These are phyloP conservation scores for Anthoscopus minutus DNA, from an alignment of 2,113 vertebrate genomes.

Conservation along the genomic window DNA sequence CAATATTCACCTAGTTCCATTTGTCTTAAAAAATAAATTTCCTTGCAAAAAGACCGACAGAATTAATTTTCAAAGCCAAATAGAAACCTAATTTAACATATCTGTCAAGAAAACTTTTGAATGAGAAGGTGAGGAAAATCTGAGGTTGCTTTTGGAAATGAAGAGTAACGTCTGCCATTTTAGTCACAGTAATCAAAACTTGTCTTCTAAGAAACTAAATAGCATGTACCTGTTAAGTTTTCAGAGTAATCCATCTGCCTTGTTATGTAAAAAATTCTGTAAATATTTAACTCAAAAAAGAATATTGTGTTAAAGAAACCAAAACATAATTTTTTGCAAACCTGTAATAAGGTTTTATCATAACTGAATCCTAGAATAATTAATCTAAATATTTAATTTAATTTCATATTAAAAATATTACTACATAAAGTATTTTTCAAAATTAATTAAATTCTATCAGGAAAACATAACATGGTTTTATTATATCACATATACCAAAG, in stretches of 20 bases:
- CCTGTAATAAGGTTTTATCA: not conserved
- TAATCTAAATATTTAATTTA: not conserved
- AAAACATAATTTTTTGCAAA: not conserved
- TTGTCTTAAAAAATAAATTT: not conserved
- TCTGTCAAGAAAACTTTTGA: not conserved
- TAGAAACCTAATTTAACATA: not conserved
- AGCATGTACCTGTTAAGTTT: not conserved
- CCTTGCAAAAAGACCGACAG: not conserved
- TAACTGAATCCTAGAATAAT: not conserved
- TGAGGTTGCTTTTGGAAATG: not conserved
- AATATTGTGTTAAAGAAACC: not conserved
- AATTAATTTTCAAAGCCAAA: not conserved
- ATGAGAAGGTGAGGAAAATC: not conserved
- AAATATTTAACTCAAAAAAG: not conserved
- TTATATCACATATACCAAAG: not conserved
- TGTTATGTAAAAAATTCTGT: not conserved
- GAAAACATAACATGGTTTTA: not conserved
- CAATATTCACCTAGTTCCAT: not conserved
- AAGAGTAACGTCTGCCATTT: not conserved
- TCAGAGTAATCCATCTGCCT: not conserved
- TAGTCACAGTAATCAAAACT: not conserved
- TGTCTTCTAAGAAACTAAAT: not conserved
- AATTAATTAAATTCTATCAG: not conserved
- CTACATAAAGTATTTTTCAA: not conserved
- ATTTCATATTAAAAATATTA: not conserved